phyloP scores from a whole-genome alignment of 2,113 vertebrate genomes.

The Nerophis ophidion region DNA sequence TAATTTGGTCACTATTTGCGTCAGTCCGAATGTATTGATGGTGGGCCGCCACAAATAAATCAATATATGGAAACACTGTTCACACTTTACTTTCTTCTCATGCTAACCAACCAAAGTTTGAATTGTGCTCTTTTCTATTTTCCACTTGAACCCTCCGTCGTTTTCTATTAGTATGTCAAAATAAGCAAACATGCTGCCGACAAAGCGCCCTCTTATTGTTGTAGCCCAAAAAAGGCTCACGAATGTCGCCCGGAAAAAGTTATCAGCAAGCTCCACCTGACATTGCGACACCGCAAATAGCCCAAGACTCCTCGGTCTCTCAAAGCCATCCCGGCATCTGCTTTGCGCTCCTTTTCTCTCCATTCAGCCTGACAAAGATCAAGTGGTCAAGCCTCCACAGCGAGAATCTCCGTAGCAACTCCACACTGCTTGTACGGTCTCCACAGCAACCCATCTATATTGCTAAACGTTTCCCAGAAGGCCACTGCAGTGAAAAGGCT shows the following conservation, averaged over 20 bases:
- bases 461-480: constrained; percentile 47
- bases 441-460: constrained; percentile 32
- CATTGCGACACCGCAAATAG: constrained; percentile 23
- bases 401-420: constrained; percentile 50
- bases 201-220: constrained; percentile 1
- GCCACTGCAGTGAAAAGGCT: constrained; percentile 11
- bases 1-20: no score
- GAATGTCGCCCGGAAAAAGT: constrained; percentile 23
- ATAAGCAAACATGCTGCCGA: neutral
- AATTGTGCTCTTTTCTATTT: no score
- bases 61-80: no score
- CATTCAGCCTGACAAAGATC: constrained; percentile 45
- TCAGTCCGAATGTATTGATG: no score
- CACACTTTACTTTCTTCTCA: no score
- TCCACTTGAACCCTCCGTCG: neutral
- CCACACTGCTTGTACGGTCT: constrained; percentile 19
- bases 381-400: constrained; percentile 34
- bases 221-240: constrained; percentile 18
- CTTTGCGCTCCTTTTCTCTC: constrained; percentile 33
- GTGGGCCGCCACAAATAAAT: no score
- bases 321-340: constrained; percentile 30
- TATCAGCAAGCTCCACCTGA: constrained; percentile 26
- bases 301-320: neutral
- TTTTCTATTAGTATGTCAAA: neutral
- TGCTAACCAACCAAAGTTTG: no score